Evolutionary conservation across 2,113 vertebrate species (phyloP), one percentile per base, ranked within the genome.

Genomic region (Cygnus atratus): DNA sequence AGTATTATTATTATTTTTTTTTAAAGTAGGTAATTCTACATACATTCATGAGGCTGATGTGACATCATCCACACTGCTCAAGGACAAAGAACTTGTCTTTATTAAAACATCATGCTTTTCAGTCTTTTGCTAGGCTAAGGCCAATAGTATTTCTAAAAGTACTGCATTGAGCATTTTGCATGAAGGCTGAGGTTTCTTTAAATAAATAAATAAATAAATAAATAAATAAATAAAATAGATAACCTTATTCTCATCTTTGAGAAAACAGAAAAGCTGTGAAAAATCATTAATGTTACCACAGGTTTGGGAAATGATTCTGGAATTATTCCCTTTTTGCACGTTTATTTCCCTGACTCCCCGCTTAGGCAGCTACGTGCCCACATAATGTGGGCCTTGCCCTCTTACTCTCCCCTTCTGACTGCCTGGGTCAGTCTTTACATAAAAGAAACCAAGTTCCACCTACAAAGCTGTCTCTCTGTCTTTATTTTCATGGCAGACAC

Each of bases 401-500:
- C 95, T 96, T 96, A 88, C 96, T 95, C 86, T 97, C 95, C 90
- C 93, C 96, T 96, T 91, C 93, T 96, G 91, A 89, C 95, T 96
- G 95, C 95, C 93, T 97, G 96, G 96, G 96, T 97, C 96, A 96
- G 93, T 88, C 95, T 79, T 83, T 76, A 91, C 95, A 97, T 96
- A 97, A 97, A 97, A 96, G 96, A 96, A 43, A 81, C 88, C 91
- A 96, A 97, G 96, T 96, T 97, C 96, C 96, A 96, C 96, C 96
- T 96, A 97, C 96, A 97, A 97, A 97, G 96, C 96, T 13, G 86
- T 96, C 96, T 96, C 96, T 96, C 96, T 93, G 95, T 97, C 96
- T 96, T 97, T 97, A 97, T 97, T 96, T 97, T 94, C 95, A 95
- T 94, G 93, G 96, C 96, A 97, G 96, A 96, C 96, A 97, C 96